Percentiles rank a stretch among this genome's conserved stretches.
Conservation (phyloP, 2,797 vertebrate genomes). For the Carapus acus region DNA sequence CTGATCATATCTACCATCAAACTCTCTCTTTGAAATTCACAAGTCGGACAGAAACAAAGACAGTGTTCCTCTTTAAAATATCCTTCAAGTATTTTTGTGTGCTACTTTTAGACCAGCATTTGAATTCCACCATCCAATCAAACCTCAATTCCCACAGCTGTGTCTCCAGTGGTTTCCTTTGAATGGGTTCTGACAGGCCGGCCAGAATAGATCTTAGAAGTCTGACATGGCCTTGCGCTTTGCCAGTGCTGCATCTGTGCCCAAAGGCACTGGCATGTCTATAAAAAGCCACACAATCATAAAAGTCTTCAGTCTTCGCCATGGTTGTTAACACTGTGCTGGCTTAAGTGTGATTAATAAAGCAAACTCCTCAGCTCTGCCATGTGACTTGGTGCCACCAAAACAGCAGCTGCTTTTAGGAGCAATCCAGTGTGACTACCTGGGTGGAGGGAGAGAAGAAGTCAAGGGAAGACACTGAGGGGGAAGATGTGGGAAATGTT, state of each 20-base stretch:
- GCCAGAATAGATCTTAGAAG: conserved; percentile 65
- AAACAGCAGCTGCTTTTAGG: conserved; percentile 61
- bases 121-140: conserved; percentile 44
- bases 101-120: conserved; percentile 53
- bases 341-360: conserved; percentile 44
- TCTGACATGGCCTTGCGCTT: conserved; percentile 21
- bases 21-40: conserved; percentile 62
- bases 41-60: conserved; percentile 59
- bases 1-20: conserved; percentile 57
- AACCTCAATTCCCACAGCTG: conserved; percentile 45
- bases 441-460: conserved; percentile 46
- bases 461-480: too few species aligned
- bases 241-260: conserved; percentile 36
- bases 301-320: conserved; percentile 63
- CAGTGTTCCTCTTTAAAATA: conserved; percentile 30
- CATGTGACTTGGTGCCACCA: conserved; percentile 57
- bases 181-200: conserved; percentile 60
- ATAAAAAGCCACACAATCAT: conserved; percentile 65
- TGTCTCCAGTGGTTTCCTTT: conserved; percentile 54
- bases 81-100: conserved; percentile 29
- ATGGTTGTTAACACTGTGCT: conserved; percentile 49
- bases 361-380: conserved; percentile 37
- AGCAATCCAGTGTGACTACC: conserved; percentile 48
- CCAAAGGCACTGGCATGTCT: conserved; percentile 8
- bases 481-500: conserved; percentile 62